These are phyloP conservation scores for Drosophila pseudoobscura DNA, from an alignment of 1,140 invertebrate genomes.

Conservation along the genomic window DNA sequence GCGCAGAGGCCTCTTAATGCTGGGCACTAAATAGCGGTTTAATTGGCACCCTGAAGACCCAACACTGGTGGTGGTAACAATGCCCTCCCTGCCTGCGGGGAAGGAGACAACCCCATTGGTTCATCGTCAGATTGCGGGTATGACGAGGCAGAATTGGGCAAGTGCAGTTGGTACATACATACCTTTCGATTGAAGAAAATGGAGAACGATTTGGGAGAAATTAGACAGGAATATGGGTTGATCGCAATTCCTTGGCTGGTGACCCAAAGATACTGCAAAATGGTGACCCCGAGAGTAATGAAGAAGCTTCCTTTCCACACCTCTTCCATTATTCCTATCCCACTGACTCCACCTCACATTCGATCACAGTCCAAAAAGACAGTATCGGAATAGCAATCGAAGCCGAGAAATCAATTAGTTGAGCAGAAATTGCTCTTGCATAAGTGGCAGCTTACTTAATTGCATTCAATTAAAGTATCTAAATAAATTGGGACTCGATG, in stretches of 20 bases:
- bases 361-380: constrained; percentile 1
- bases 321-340: background rate
- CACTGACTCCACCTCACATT: constrained; percentile 27
- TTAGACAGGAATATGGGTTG: no score
- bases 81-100: constrained; percentile 7
- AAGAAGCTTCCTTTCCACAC: background rate
- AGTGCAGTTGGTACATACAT: no score
- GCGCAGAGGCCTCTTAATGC: constrained; percentile 32
- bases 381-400: constrained; percentile 27
- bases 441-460: constrained; percentile 62
- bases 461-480: constrained; percentile 66
- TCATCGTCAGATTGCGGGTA: no score
- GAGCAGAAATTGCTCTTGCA: constrained; percentile 44
- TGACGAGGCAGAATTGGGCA: no score
- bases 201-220: no score
- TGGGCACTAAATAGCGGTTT: constrained; percentile 73
- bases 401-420: constrained; percentile 36
- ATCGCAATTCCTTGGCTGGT: no score
- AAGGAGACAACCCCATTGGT: no score
- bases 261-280: no score
- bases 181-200: no score
- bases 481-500: constrained; percentile 42
- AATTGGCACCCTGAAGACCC: constrained; percentile 59
- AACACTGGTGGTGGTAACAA: constrained; percentile 41
- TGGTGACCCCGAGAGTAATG: no score